Evolutionary conservation across 2,888 invertebrate species (phyloP), one percentile per base, ranked within the genome.

Genomic region (Sclerodermus sp.): DNA sequence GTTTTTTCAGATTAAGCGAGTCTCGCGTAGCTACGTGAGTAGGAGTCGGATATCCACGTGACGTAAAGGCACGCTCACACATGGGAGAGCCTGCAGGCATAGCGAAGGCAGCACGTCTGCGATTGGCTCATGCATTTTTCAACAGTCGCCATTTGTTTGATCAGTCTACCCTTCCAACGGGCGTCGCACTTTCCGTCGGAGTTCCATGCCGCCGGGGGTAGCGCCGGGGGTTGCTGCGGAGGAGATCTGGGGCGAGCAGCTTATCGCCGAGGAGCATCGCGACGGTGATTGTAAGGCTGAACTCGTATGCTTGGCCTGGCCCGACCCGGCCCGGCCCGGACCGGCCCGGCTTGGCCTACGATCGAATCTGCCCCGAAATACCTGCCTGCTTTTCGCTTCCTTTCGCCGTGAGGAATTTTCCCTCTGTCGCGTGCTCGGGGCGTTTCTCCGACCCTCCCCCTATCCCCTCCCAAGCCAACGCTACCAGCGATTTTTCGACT

Each of bases 111-210:
- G 53, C 53, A 51, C 58, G 57, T 59, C 51, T 56, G 45, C 63
- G 57, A 63, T 65, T 63, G 66, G 58, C 42, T 66, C 66, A 66
- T 66, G 66, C 53, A 66, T 66, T 62, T 66, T 66, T 66, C 66
- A 66, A 31, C 50, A 54, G 60, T 49, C 53, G 49, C 57, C 63
- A 51, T 66, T 66, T 66, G 62, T 64, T 66, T 60, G 63, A 65
- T 63, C 62, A 61, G 56, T 55, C 60, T 31, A 16, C 38, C 42
- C 29, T 17, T 29, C 36, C 30, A 46, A n/a, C n/a, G n/a, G n/a
- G 15, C 46, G 53, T 47, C 49, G 12, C 34, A 12, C 14, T 34
- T 12, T 34, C 34, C 41, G 15, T 30, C 30, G 30, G 30, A 30
- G 30, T 34, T 23, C 23, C 8, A 23, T 5, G 8, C 3, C 4